Conservation (phyloP, 2,888 invertebrate species). For the Ectobius pallidus region DNA sequence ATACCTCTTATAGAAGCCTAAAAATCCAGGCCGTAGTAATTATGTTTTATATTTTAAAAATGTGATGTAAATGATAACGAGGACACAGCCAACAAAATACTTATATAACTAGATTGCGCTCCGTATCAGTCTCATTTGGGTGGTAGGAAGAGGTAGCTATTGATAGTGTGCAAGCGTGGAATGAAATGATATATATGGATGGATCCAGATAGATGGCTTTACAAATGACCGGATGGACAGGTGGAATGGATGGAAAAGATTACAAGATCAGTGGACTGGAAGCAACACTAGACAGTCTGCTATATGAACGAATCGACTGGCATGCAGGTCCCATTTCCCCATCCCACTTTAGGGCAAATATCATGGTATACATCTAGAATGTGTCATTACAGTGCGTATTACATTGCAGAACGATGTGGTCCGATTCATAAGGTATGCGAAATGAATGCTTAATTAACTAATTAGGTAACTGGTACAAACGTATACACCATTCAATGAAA, state of each 20-base stretch:
- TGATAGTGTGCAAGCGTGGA: neutral
- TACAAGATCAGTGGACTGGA: neutral
- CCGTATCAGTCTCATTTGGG: neutral
- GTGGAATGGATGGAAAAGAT: neutral
- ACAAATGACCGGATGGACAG: neutral
- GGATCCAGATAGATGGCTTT: neutral
- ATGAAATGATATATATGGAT: neutral
- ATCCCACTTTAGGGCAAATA: no score
- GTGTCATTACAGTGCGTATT: neutral
- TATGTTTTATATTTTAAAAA: no score
- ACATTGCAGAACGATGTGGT: neutral
- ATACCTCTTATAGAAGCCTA: no score
- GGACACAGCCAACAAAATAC: no score
- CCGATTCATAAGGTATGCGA: neutral
- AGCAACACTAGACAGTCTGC: neutral
- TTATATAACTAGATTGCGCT: no score
- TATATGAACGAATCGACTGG: neutral
- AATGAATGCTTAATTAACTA: no score
- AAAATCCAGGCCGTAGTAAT: no score
- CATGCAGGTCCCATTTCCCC: no score
- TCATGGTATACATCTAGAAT: neutral
- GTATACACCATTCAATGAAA: no score
- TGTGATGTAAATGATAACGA: no score
- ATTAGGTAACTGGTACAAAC: no score
- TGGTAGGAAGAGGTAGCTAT: neutral